Evolutionary conservation across 2,888 invertebrate species (phyloP).

Genomic region (Poecilus cupreus): DNA sequence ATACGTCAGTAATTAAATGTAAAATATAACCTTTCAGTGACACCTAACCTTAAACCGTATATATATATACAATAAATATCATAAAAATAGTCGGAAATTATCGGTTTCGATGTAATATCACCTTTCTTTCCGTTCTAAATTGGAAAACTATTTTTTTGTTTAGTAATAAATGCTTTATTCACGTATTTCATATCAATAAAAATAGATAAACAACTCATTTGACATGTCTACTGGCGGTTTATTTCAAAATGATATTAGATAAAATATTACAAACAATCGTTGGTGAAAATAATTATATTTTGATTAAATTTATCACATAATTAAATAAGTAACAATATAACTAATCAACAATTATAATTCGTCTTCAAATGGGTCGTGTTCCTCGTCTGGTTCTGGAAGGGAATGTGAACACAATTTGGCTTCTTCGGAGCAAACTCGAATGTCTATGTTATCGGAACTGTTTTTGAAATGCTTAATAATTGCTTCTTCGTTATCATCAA

Average conservation of each 20-base stretch:
- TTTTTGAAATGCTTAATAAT: conserved; percentile 78
- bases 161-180: conserved; percentile 45
- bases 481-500: conserved; percentile 82
- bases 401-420: conserved; percentile 74
- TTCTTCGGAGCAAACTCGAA: conserved; percentile 74
- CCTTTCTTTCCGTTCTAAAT: background rate
- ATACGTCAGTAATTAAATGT: background rate
- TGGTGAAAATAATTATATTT: conserved; percentile 35
- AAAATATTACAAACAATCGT: background rate
- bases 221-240: conserved; percentile 45
- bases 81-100: conserved; percentile 34
- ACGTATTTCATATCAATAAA: conserved; percentile 50
- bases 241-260: conserved; percentile 3
- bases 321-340: conserved; percentile 28
- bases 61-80: conserved; percentile 14
- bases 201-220: conserved; percentile 52
- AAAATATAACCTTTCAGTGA: conserved; percentile 33
- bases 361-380: conserved; percentile 55
- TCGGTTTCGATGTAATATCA: background rate
- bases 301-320: conserved; percentile 26
- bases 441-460: conserved; percentile 72
- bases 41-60: conserved; percentile 44
- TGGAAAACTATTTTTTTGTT: conserved; percentile 34
- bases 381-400: conserved; percentile 63
- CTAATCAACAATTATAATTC: conserved; percentile 53